Conservation (phyloP, 1,140 invertebrate genomes). For the Penaeus chinensis region DNA sequence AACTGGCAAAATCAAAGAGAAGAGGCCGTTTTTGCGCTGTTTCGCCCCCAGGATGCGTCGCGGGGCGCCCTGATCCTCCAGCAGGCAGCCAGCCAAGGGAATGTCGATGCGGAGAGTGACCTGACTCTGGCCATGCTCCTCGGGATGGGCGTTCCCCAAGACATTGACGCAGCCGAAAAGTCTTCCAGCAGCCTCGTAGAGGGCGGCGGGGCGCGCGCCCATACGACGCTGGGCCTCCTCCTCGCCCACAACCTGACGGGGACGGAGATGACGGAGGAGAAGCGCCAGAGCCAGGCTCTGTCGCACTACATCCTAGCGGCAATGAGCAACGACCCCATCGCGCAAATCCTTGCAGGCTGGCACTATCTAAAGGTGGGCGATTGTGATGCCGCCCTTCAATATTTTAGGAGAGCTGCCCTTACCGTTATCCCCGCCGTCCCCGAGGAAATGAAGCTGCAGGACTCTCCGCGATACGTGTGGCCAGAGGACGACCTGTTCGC, state of each 20-base stretch:
- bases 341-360: constrained; percentile 17
- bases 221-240: constrained; percentile 21
- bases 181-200: constrained; percentile 10
- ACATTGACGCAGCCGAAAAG: constrained; percentile 13
- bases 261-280: constrained; percentile 5
- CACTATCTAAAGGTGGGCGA: constrained; percentile 23
- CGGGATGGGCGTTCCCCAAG: constrained; percentile 21
- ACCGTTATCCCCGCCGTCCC: not conserved
- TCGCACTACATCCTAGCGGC: constrained; percentile 31
- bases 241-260: constrained; percentile 29
- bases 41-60: constrained; percentile 18
- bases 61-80: constrained; percentile 16
- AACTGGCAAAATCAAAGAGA: constrained; percentile 28
- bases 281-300: constrained; percentile 20
- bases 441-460: not conserved
- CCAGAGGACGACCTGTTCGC: constrained; percentile 11
- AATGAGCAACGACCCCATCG: constrained; percentile 27
- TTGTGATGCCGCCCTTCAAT: constrained; percentile 32
- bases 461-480: constrained; percentile 22
- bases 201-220: constrained; percentile 18
- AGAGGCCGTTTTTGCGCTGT: constrained; percentile 3
- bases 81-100: constrained; percentile 26
- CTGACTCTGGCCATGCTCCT: constrained; percentile 24
- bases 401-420: constrained; percentile 14
- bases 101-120: constrained; percentile 33